These are phyloP conservation scores for Erpetoichthys calabaricus DNA, from an alignment of 2,797 vertebrate species.

Conservation along the genomic window DNA sequence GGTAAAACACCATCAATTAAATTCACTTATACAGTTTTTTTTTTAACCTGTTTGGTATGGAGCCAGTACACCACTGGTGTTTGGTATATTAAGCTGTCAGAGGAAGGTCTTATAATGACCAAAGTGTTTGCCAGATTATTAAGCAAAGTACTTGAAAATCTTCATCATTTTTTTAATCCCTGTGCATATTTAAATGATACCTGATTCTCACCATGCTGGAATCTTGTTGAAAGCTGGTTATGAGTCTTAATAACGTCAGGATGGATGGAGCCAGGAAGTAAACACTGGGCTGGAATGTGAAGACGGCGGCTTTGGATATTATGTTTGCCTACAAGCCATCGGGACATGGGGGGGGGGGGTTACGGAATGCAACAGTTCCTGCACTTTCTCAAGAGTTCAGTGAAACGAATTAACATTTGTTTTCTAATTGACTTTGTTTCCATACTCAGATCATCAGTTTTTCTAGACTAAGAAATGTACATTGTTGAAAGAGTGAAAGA, in stretches of 20 bases:
- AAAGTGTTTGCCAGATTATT: not conserved
- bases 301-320: conserved; percentile 13
- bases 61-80: too few relatives aligned
- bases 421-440: not conserved
- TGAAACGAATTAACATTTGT: not conserved
- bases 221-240: not conserved
- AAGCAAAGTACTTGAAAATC: too few relatives aligned
- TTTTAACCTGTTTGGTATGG: too few relatives aligned
- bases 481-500: not conserved
- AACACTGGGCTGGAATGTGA: conserved; percentile 10
- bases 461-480: too few relatives aligned
- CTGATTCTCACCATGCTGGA: not conserved
- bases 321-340: conserved; percentile 20
- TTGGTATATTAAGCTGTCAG: not conserved
- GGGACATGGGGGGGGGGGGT: conserved; percentile 12
- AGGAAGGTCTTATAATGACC: not conserved
- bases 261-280: conserved; percentile 1
- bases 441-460: not conserved
- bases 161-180: too few relatives aligned
- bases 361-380: conserved; percentile 19
- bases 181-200: not conserved
- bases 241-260: not conserved
- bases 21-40: too few relatives aligned
- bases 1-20: too few relatives aligned
- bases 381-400: conserved; percentile 10